Conservation (phyloP, 1,140 invertebrate genomes). For the Batillaria attramentaria region DNA sequence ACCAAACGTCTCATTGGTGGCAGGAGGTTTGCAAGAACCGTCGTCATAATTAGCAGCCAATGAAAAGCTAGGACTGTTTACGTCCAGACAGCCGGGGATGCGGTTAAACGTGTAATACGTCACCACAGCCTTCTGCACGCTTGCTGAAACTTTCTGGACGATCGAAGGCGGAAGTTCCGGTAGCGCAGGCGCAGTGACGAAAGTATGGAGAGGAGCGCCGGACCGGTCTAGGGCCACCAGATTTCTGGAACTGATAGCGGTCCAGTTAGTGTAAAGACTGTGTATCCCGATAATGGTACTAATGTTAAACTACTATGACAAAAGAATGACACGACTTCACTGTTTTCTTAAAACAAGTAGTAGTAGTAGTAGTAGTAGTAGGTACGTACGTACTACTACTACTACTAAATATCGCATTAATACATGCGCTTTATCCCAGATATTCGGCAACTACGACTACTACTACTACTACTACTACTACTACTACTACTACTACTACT, state of each 20-base stretch:
- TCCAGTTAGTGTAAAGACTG: no score
- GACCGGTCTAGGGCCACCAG: slow-evolving; percentile 56
- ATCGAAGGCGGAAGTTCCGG: slow-evolving; percentile 50
- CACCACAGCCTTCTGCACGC: slow-evolving; percentile 48
- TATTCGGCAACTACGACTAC: no score
- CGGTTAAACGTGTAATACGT: slow-evolving; percentile 60
- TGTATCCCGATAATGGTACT: no score
- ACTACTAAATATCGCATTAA: no score
- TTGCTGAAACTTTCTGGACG: slow-evolving; percentile 31
- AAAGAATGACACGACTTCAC: no score
- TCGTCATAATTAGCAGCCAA: slow-evolving; percentile 59
- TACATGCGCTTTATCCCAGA: no score
- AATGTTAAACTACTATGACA: no score
- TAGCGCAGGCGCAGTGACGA: slow-evolving; percentile 48
- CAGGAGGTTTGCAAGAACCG: slow-evolving; percentile 46
- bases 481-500: no score
- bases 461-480: no score
- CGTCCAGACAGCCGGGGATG: slow-evolving; percentile 53
- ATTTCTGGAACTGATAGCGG: slow-evolving; percentile 25
- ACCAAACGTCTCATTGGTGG: slow-evolving; percentile 60
- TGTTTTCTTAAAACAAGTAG: no score
- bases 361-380: no score
- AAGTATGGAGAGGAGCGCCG: slow-evolving; percentile 58
- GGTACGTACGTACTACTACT: no score
- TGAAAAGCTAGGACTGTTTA: slow-evolving; percentile 56